Conservation (phyloP, 2,797 vertebrate species). For the Moxostoma hubbsi region DNA sequence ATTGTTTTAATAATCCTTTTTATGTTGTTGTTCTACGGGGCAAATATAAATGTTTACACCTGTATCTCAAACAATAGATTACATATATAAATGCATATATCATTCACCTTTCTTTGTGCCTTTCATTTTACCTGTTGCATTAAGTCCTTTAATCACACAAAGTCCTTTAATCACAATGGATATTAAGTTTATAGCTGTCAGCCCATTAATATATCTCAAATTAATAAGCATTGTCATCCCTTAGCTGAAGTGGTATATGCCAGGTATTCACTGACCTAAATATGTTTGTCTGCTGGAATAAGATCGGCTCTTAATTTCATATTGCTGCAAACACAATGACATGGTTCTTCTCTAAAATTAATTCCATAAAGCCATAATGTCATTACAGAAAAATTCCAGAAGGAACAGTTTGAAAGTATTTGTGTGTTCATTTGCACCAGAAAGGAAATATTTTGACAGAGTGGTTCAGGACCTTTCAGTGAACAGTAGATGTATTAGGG, state of each 20-base stretch:
- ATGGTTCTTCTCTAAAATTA: background rate
- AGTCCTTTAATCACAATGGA: background rate
- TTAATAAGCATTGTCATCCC: background rate
- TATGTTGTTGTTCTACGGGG: constrained; percentile 65
- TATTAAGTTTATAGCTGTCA: background rate
- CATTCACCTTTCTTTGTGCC: constrained; percentile 66
- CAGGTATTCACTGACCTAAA: background rate
- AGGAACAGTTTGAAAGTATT: background rate
- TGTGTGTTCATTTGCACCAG: constrained; percentile 42
- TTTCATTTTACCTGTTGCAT: constrained; percentile 28
- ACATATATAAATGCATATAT: constrained; percentile 82
- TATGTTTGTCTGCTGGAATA: background rate
- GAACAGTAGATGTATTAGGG: constrained; percentile 66
- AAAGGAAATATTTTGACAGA: constrained; percentile 33
- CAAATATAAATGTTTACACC: constrained; percentile 79
- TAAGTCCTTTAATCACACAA: background rate
- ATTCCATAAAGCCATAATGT: background rate
- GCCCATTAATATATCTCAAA: background rate
- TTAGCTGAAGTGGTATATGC: too few species aligned
- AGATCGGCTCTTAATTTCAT: background rate
- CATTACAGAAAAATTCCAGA: constrained; percentile 38
- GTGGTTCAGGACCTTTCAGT: constrained; percentile 49
- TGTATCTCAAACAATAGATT: constrained; percentile 81
- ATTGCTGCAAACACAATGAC: background rate
- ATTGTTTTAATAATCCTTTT: constrained; percentile 67